Evolutionary conservation across 2,113 vertebrate genomes (phyloP).

Genomic region (Caloenas nicobarica): DNA sequence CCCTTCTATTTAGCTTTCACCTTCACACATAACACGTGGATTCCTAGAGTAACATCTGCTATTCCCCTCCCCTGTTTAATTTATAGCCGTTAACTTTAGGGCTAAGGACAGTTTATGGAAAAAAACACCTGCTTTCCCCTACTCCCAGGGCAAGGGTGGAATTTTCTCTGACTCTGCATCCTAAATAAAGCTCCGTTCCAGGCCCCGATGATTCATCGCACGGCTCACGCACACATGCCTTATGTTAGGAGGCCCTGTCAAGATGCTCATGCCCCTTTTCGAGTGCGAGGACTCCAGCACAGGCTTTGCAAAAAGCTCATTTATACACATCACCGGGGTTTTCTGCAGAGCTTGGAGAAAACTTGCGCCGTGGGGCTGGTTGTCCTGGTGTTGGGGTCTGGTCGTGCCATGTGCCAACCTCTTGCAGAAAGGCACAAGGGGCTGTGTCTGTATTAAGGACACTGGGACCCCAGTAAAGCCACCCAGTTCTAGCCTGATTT

Average conservation of each 20-base stretch:
- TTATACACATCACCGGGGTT: background rate
- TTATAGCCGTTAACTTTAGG: conserved; percentile 52
- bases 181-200: conserved; percentile 58
- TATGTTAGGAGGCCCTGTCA: conserved; percentile 63
- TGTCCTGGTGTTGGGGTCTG: background rate
- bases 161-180: conserved; percentile 65
- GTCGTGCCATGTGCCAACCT: rapidly evolving
- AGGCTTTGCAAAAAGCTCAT: background rate
- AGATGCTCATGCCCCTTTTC: background rate
- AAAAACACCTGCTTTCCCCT: conserved; percentile 72
- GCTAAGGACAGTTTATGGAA: conserved; percentile 73
- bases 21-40: background rate
- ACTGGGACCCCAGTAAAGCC: background rate
- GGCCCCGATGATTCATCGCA: conserved; percentile 57
- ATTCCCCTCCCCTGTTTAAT: conserved; percentile 28
- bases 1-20: background rate
- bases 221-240: conserved; percentile 48
- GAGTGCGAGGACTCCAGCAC: background rate
- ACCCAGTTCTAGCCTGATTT: background rate
- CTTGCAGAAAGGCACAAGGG: background rate
- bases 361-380: background rate
- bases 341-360: background rate
- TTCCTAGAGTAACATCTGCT: conserved; percentile 55
- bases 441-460: rapidly evolving
- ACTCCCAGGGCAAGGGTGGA: conserved; percentile 54